A percentile compares a stretch with the other conserved stretches of the same genome.
These are phyloP conservation scores for Threskiornis aethiopicus DNA, from an alignment of 2,797 vertebrate species.

Conservation along the genomic window DNA sequence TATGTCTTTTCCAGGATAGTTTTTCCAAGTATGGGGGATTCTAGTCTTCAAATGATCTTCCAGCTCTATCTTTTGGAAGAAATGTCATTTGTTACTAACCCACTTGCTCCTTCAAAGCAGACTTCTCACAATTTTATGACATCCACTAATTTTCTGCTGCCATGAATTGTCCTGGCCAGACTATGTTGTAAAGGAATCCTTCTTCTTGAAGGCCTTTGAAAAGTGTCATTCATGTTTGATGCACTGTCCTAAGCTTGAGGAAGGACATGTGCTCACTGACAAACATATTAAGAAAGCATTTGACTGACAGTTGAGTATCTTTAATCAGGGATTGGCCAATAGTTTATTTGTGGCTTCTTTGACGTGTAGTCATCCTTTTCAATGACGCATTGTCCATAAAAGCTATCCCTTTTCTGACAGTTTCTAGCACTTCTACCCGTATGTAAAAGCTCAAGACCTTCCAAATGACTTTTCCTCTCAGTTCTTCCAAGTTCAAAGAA, in stretches of 20 bases:
- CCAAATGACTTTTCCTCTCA: not conserved
- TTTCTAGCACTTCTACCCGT: not conserved
- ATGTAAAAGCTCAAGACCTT: not conserved
- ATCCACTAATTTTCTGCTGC: not conserved
- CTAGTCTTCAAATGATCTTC: not conserved
- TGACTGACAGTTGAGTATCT: not conserved
- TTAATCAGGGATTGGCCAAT: not conserved
- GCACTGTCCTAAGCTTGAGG: not conserved
- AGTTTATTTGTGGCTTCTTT: not conserved
- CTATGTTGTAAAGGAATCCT: not conserved
- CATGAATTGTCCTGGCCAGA: not conserved
- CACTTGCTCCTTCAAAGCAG: not conserved
- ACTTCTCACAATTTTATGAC: not conserved
- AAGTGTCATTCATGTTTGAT: not conserved
- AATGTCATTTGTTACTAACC: not conserved
- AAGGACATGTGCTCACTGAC: not conserved
- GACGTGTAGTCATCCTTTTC: not conserved
- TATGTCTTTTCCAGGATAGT: not conserved
- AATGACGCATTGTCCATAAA: not conserved
- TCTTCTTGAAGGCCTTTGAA: not conserved
- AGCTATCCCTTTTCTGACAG: not conserved
- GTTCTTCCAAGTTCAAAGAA: not conserved
- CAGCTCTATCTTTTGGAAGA: not conserved
- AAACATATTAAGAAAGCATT: not conserved
- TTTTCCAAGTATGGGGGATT: not conserved